phyloP scores from a whole-genome alignment of 1,140 invertebrate genomes.

The Dufourea novaeangliae region DNA sequence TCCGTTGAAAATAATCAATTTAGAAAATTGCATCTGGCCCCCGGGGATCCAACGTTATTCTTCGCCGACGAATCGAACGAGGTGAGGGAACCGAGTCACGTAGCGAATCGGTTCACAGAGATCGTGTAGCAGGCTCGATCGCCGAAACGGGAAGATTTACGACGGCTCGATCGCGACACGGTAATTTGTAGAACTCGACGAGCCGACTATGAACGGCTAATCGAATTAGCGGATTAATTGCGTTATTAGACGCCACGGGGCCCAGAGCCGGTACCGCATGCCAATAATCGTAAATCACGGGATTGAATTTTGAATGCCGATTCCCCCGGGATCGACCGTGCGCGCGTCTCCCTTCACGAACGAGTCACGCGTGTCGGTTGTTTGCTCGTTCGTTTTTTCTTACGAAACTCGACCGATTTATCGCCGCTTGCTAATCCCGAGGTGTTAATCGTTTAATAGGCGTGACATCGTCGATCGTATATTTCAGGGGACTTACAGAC shows the following conservation, averaged over 20 bases:
- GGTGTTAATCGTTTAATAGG: constrained; percentile 42
- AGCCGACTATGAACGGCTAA: constrained; percentile 48
- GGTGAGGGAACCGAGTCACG: neutral
- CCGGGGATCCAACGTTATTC: neutral
- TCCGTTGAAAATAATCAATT: too few species aligned
- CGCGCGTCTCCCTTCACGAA: neutral
- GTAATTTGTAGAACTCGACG: constrained; percentile 49
- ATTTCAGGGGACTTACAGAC: constrained; percentile 31
- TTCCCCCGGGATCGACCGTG: neutral
- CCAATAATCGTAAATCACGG: constrained; percentile 64
- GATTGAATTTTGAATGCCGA: constrained; percentile 58
- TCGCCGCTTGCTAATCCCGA: constrained; percentile 29
- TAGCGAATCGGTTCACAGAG: neutral
- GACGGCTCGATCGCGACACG: constrained; percentile 42
- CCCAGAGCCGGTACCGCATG: constrained; percentile 1
- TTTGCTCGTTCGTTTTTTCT: neutral
- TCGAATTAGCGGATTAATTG: constrained; percentile 71
- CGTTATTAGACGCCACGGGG: constrained; percentile 49
- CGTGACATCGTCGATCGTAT: constrained; percentile 34
- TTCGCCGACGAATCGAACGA: neutral
- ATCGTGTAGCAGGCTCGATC: neutral
- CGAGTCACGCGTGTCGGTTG: constrained; percentile 2
- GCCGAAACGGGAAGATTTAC: constrained; percentile 54
- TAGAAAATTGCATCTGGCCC: neutral
- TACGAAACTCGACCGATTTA: neutral